A percentile compares a stretch with the other conserved stretches of the same genome.
Conservation (phyloP, 30 jellyfish, hydroid and myxozoan species). For the Cassiopea andromeda region DNA sequence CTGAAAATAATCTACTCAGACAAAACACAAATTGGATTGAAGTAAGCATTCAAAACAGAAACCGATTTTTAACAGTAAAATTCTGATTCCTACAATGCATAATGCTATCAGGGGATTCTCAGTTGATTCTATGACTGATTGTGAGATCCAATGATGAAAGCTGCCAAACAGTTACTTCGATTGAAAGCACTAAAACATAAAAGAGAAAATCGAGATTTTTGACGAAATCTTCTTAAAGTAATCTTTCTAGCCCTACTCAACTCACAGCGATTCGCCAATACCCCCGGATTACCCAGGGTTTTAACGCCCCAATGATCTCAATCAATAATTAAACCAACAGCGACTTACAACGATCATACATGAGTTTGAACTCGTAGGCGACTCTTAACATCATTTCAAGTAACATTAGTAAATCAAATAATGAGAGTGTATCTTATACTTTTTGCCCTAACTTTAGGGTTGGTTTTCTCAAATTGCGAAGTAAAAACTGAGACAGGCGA, state of each 20-base stretch:
- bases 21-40: no score
- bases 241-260: background rate
- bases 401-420: background rate
- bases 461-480: slow-evolving; percentile 21
- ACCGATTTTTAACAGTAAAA: no score
- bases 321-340: slow-evolving; percentile 3
- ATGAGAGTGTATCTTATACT: slow-evolving; percentile 15
- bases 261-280: background rate
- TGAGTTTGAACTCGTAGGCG: background rate
- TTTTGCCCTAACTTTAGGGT: slow-evolving; percentile 10
- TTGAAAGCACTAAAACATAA: no score
- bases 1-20: no score
- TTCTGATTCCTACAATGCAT: no score
- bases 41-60: no score
- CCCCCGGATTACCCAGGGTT: slow-evolving; percentile 5
- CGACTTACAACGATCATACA: slow-evolving; percentile 1
- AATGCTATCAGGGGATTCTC: no score
- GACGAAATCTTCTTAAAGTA: background rate
- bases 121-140: no score
- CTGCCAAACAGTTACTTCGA: no score
- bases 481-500: slow-evolving; percentile 10
- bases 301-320: background rate
- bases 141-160: no score
- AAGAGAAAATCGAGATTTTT: background rate
- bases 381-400: background rate